Conservation (phyloP, 2,888 invertebrate species). For the Teleiodes luculella region DNA sequence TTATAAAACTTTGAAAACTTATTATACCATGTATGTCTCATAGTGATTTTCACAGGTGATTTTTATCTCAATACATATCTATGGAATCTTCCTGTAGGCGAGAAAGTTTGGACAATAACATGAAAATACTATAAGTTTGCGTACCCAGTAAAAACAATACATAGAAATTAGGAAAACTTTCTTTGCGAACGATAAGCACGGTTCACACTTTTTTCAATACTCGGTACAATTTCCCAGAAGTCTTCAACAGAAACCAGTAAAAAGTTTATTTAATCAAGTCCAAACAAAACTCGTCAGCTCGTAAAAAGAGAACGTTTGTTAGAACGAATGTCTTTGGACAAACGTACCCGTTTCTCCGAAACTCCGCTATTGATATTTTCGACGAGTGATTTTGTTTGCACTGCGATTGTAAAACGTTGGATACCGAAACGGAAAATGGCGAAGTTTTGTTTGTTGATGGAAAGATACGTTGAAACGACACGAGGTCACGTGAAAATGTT, state of each 20-base stretch:
- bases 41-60: no score
- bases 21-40: no score
- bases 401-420: background rate
- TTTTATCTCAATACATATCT: no score
- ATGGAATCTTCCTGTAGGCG: no score
- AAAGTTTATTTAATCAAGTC: background rate
- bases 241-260: background rate
- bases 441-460: background rate
- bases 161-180: no score
- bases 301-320: background rate
- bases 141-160: no score
- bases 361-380: background rate
- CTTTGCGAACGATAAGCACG: no score
- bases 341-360: background rate
- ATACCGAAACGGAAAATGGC: background rate
- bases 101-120: no score
- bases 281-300: background rate
- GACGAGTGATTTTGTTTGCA: background rate
- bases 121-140: no score
- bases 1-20: no score
- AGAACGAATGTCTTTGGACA: constrained; percentile 1
- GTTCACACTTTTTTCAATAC: no score
- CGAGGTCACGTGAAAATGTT: background rate
- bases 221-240: no score
- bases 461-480: background rate